Evolutionary conservation across 2,797 vertebrate species (phyloP).

Genomic region (Spea hammondii): DNA sequence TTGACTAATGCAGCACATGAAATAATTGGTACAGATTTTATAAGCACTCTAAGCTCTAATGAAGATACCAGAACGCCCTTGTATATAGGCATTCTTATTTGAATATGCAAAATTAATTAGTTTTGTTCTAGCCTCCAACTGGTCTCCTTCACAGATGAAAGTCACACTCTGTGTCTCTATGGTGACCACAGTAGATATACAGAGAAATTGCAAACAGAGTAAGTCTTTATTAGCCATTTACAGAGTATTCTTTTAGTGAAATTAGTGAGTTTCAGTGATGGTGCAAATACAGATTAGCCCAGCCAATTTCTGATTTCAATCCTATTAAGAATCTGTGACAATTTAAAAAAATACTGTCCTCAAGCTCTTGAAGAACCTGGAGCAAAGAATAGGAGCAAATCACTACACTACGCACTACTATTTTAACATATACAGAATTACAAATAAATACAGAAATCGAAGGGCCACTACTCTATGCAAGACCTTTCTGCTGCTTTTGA

Average conservation of each 20-base stretch:
- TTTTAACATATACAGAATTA: too few species aligned
- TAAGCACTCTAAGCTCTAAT: constrained; percentile 14
- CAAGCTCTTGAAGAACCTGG: too few species aligned
- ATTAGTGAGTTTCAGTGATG: background rate
- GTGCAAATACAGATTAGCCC: too few species aligned
- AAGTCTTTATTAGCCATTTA: constrained; percentile 17
- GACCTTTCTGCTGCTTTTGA: too few species aligned
- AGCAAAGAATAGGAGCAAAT: too few species aligned
- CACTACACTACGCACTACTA: too few species aligned
- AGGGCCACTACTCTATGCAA: too few species aligned
- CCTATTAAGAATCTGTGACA: too few species aligned
- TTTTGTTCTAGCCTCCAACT: constrained; percentile 60
- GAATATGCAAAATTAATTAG: constrained; percentile 71
- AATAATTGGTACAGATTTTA: background rate
- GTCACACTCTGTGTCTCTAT: constrained; percentile 41
- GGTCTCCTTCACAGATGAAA: constrained; percentile 54
- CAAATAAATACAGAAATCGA: too few species aligned
- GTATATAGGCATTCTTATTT: constrained; percentile 59
- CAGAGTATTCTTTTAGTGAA: background rate
- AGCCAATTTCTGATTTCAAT: too few species aligned
- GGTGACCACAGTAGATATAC: constrained; percentile 35
- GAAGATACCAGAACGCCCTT: background rate
- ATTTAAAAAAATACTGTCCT: too few species aligned
- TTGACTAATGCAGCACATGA: constrained; percentile 8
- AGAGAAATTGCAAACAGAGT: constrained; percentile 13